These are phyloP conservation scores for Meandrina meandrites DNA, from an alignment of 92 coral and sea anemone species.

Conservation along the genomic window DNA sequence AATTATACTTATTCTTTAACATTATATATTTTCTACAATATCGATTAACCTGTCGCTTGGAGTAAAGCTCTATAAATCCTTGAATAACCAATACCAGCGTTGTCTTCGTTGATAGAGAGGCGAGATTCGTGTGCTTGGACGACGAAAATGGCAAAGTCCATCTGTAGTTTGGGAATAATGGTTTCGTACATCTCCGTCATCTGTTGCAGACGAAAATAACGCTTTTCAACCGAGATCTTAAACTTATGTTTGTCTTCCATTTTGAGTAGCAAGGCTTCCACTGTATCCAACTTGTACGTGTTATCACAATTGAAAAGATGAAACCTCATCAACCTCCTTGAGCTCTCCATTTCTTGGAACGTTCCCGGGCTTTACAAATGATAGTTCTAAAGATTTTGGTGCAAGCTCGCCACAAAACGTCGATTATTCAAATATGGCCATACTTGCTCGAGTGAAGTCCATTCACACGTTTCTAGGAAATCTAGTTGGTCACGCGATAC, in stretches of 20 bases:
- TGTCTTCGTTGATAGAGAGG: slow-evolving; percentile 57
- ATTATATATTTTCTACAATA: background rate
- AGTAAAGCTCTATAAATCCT: slow-evolving; percentile 55
- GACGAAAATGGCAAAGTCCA: slow-evolving; percentile 63
- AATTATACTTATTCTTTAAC: background rate
- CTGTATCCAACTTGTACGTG: slow-evolving; percentile 58
- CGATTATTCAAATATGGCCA: background rate
- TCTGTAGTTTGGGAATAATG: slow-evolving; percentile 6
- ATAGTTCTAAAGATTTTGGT: background rate
- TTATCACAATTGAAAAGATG: slow-evolving; percentile 81
- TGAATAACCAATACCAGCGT: slow-evolving; percentile 61
- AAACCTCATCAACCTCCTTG: slow-evolving; percentile 18
- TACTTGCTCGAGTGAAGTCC: background rate
- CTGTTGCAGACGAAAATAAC: slow-evolving; percentile 46
- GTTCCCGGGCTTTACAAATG: background rate
- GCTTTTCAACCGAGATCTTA: slow-evolving; percentile 23
- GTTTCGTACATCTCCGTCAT: slow-evolving; percentile 41
- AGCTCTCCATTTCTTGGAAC: background rate
- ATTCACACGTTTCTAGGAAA: background rate
- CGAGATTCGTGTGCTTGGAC: slow-evolving; percentile 71
- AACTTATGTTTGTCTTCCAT: slow-evolving; percentile 22
- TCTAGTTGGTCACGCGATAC: background rate
- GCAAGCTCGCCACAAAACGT: background rate
- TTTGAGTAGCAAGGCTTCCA: slow-evolving; percentile 51
- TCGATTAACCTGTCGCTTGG: slow-evolving; percentile 38